These are phyloP conservation scores for Tachycineta bicolor DNA, from an alignment of 2,113 vertebrate genomes.

Conservation along the genomic window DNA sequence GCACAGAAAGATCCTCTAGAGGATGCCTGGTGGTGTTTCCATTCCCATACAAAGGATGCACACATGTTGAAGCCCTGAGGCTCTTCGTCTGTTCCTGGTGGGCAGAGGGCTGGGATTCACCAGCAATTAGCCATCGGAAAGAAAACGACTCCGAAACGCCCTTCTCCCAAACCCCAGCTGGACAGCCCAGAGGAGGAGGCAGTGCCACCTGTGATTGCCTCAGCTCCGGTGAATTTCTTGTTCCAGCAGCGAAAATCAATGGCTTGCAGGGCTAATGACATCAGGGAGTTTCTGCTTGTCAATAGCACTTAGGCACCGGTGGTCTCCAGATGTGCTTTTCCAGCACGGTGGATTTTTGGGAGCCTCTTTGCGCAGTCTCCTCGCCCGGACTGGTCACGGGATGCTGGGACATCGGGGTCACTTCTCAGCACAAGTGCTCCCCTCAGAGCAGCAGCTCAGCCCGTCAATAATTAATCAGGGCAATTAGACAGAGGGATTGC, in stretches of 20 bases:
- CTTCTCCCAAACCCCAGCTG: background rate
- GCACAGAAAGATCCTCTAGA: background rate
- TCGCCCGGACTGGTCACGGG: fast-evolving
- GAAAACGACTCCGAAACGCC: background rate
- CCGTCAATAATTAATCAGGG: conserved; percentile 83
- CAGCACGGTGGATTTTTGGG: background rate
- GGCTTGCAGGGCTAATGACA: background rate
- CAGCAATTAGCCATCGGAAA: background rate
- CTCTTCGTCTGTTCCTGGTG: background rate
- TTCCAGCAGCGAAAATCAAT: conserved; percentile 31
- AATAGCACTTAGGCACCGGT: conserved; percentile 3
- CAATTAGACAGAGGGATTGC: conserved; percentile 82
- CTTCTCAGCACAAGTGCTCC: background rate
- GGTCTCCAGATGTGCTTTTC: background rate
- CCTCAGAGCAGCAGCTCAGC: conserved; percentile 57
- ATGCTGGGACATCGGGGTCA: background rate
- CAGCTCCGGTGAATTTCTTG: conserved; percentile 28
- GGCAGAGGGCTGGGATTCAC: background rate
- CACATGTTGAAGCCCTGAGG: background rate
- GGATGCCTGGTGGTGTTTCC: background rate
- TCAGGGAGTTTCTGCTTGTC: conserved; percentile 6
- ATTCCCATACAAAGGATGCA: background rate
- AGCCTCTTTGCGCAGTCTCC: background rate
- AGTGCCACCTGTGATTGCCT: background rate
- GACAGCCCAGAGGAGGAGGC: background rate